Base-by-base conservation (phyloP, 2,888 invertebrate genomes). In the Temnothorax rugatulus region DNA sequence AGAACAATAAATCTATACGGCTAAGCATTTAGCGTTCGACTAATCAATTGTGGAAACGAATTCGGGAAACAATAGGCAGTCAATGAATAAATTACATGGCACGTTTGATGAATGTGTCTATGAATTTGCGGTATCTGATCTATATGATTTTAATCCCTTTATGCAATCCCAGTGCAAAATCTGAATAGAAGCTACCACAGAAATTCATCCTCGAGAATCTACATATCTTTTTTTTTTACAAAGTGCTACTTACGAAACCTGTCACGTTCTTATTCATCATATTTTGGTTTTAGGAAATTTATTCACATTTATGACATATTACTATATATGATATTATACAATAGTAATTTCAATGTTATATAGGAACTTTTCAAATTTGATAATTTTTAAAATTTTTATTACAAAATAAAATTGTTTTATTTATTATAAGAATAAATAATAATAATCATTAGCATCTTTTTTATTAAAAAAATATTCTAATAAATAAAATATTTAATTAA, bases 11-110 rank as follows among this genome's bases (percentile, higher is more conserved):
- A 86, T 88, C 74, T 54, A 73, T 38, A 47, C 25, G 41, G 50
- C 69, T 82, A 57, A 82, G 82, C 77, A 79, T 86, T 85, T 83
- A 75, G 52, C 61, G 74, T 83, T 52, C 57, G 68, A 57, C 76
- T 84, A 85, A 88, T 88, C 85, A 88, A 86, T 84, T 86, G 83
- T 86, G 84, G 77, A 82, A 88, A 86, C 69, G 59, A 86, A 77
- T 64, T 47, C 21, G 66, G 29, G 69, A 66, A 76, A 88, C 83
- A 86, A 83, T 85, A 77, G 71, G 21, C 83, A 64, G 63, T 63
- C 74, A 82, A 85, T 88, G 85, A 88, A 88, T 88, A 86, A 86
- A 84, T 88, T 83, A 79, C 47, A n/a, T 13, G 11, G 34, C 50
- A 69, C 54, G 69, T 74, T 69, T 74, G 73, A 81, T 34, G 64